These are phyloP conservation scores for Turdus rufiventris DNA, from an alignment of 2,113 vertebrate genomes.

Conservation along the genomic window DNA sequence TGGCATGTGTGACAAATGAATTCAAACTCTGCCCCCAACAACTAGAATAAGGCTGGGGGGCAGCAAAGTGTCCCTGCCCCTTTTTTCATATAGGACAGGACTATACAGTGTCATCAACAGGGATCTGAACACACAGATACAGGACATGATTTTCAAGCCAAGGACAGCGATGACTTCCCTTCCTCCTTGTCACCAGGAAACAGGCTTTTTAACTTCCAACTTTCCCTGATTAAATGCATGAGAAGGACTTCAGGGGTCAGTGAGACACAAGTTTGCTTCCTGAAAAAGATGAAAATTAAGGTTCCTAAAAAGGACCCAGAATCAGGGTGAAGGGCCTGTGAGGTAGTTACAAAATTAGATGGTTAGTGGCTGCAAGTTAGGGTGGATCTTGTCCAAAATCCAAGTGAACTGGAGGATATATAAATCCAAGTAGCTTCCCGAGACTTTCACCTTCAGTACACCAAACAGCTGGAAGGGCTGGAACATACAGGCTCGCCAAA, in stretches of 20 bases:
- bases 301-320: not conserved
- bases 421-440: not conserved
- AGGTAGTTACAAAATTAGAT: not conserved
- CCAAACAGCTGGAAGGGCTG: not conserved
- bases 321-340: not conserved
- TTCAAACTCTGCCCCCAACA: not conserved
- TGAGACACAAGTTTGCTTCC: accelerated
- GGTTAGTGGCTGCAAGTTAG: not conserved
- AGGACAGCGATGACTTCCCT: not conserved
- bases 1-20: not conserved
- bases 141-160: not conserved
- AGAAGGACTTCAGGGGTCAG: not conserved
- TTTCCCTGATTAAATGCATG: not conserved
- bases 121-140: not conserved
- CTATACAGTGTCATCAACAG: not conserved
- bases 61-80: not conserved
- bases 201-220: not conserved
- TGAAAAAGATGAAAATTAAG: not conserved
- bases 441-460: not conserved
- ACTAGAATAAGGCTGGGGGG: not conserved
- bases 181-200: not conserved
- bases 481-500: accelerated
- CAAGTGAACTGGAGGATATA: not conserved
- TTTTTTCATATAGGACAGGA: not conserved
- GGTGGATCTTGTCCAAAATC: not conserved